phyloP scores from a whole-genome alignment of 2,888 invertebrate species.

The Conus canariensis region DNA sequence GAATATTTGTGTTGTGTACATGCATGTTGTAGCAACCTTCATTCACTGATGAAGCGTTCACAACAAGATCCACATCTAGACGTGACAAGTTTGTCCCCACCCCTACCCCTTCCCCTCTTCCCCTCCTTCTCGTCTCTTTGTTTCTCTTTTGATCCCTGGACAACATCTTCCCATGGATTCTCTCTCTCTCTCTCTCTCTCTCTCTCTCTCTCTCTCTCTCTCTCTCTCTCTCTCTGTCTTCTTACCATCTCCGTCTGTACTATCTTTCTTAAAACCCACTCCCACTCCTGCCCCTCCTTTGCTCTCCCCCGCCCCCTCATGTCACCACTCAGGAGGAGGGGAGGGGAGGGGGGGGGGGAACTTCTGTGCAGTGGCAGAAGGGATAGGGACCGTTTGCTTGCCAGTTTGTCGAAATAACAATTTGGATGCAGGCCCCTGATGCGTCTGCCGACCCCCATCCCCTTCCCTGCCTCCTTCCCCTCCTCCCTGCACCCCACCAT shows the following conservation, averaged over 20 bases:
- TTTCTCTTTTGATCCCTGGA: background rate
- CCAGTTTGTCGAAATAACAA: constrained; percentile 42
- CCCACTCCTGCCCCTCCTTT: background rate
- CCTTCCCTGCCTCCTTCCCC: constrained; percentile 7
- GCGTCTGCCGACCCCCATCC: background rate
- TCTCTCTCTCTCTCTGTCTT: constrained; percentile 1
- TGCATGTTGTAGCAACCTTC: too few relatives aligned
- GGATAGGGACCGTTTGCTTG: background rate
- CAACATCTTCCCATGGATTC: background rate
- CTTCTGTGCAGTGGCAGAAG: background rate
- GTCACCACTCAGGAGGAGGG: background rate
- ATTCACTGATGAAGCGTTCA: too few relatives aligned
- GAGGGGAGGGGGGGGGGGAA: background rate
- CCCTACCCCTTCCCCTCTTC: background rate
- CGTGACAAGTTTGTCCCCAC: background rate
- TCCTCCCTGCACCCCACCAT: too few relatives aligned
- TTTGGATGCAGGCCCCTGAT: constrained; percentile 32
- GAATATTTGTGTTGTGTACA: too few relatives aligned
- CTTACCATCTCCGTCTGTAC: background rate
- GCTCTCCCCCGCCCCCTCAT: background rate
- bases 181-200: background rate
- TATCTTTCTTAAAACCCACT: background rate
- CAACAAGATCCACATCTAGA: too few relatives aligned
- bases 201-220: background rate
- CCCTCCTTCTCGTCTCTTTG: background rate